phyloP scores from a whole-genome alignment of 2,888 invertebrate species.

The Conomelus anceps region DNA sequence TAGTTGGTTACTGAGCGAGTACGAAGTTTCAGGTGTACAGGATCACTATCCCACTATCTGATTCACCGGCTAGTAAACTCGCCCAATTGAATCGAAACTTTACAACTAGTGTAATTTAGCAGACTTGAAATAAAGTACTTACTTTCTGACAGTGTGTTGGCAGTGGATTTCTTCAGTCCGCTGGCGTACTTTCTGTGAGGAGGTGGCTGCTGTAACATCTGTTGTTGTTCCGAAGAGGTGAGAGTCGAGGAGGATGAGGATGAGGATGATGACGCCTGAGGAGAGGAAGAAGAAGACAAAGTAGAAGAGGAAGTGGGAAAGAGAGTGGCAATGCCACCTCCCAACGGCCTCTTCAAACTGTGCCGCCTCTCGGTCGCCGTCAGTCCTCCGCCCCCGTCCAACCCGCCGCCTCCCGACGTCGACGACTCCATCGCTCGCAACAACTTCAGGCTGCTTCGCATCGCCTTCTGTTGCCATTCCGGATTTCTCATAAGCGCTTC shows the following conservation, averaged over 20 bases:
- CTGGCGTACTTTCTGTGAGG: slow-evolving; percentile 1
- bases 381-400: background rate
- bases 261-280: slow-evolving; percentile 30
- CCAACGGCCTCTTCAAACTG: background rate
- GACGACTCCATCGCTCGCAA: slow-evolving; percentile 4
- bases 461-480: slow-evolving; percentile 71
- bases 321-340: slow-evolving; percentile 27
- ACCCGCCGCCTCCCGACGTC: background rate
- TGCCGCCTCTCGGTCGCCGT: slow-evolving; percentile 31
- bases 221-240: slow-evolving; percentile 32
- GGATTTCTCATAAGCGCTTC: slow-evolving; percentile 65
- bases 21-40: no score
- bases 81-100: no score
- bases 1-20: no score
- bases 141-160: slow-evolving; percentile 34
- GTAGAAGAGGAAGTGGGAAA: slow-evolving; percentile 26
- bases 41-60: no score
- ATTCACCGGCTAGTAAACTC: no score
- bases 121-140: no score
- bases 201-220: slow-evolving; percentile 7
- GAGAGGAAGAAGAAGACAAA: no score
- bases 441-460: slow-evolving; percentile 22
- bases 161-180: slow-evolving; percentile 14
- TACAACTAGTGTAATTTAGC: no score
- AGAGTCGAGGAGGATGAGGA: slow-evolving; percentile 25